Base-by-base conservation (phyloP, 2,797 vertebrate species). In the Aldrovandia affinis region DNA sequence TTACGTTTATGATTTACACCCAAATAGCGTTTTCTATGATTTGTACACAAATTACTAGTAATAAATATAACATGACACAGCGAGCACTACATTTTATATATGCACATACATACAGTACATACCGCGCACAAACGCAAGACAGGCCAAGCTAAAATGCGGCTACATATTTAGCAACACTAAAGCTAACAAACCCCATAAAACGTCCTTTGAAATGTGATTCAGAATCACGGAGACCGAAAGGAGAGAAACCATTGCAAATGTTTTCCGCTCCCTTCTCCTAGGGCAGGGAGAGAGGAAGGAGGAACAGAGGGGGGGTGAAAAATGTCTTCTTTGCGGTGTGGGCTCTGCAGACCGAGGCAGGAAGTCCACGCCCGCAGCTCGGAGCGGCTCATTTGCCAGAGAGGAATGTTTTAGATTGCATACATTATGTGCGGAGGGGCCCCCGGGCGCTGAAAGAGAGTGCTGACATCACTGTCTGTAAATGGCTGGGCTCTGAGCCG, bases 401-500 rank as follows among this genome's bases (percentile, higher is more conserved):
- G 92, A 92, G 93, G 94, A 95, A 95, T 93, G 93, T 91, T 90
- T 93, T 90, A 92, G 92, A 93, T 93, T 95, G 94, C 92, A 93
- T 91, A 92, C 94, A 92, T 93, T 94, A 94, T 92, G 92, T 93
- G 92, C 91, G 90, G 92, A 92, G 93, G 91, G 93, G 93, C 93
- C 94, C n/a, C 93, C 84, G 85, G 89, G 93, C 93, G 86, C 86
- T 91, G 92, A 89, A 89, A 93, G 93, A 94, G 92, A 95, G 89
- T 95, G 95, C 95, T 96, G 95, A 96, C 94, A 95, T 95, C 95
- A 95, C 88, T 55, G 90, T 92, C 91, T 95, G 93, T 93, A 93
- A 94, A 92, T 93, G 91, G 90, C 93, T 93, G 89, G 85, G 88
- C 90, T 92, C 87, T 89, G 86, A 94, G 92, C 92, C 92, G 91